Evolutionary conservation across 64 coral and sea anemone species (phyloP).

Genomic region (Trachythela sp.): DNA sequence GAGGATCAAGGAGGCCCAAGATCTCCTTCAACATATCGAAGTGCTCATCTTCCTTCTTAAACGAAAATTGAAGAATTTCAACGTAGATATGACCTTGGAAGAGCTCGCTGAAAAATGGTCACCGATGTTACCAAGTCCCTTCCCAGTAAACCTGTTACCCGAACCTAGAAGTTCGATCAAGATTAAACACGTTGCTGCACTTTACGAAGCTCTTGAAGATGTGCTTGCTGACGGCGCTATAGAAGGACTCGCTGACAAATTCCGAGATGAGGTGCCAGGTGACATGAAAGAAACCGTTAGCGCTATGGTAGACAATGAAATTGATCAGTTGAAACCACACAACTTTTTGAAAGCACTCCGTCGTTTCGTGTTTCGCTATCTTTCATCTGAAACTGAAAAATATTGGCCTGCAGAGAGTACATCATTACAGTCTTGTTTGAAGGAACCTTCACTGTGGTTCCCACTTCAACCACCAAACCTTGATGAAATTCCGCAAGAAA

Average conservation of each 20-base stretch:
- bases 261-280: slow-evolving; percentile 4
- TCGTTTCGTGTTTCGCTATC: slow-evolving; percentile 78
- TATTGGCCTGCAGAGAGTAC: slow-evolving; percentile 19
- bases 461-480: background rate
- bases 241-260: slow-evolving; percentile 52
- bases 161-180: slow-evolving; percentile 28
- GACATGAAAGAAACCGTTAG: background rate
- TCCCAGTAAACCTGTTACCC: slow-evolving; percentile 42
- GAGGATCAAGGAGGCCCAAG: slow-evolving; percentile 43
- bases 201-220: slow-evolving; percentile 65
- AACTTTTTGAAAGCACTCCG: slow-evolving; percentile 48
- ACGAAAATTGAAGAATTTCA: slow-evolving; percentile 14
- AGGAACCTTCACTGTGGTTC: slow-evolving; percentile 61
- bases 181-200: slow-evolving; percentile 50
- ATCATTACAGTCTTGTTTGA: slow-evolving; percentile 12
- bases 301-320: background rate
- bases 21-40: slow-evolving; percentile 60
- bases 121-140: slow-evolving; percentile 20
- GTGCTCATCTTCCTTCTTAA: slow-evolving; percentile 61
- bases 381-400: slow-evolving; percentile 45
- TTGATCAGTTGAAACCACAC: background rate
- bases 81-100: slow-evolving; percentile 26
- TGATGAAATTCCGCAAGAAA: background rate
- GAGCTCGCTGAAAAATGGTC: slow-evolving; percentile 45
- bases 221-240: slow-evolving; percentile 47